Percentiles rank a stretch among this genome's conserved stretches.
These are phyloP conservation scores for Caenorhabditis becei DNA, from an alignment of 2,888 invertebrate genomes.

Conservation along the genomic window DNA sequence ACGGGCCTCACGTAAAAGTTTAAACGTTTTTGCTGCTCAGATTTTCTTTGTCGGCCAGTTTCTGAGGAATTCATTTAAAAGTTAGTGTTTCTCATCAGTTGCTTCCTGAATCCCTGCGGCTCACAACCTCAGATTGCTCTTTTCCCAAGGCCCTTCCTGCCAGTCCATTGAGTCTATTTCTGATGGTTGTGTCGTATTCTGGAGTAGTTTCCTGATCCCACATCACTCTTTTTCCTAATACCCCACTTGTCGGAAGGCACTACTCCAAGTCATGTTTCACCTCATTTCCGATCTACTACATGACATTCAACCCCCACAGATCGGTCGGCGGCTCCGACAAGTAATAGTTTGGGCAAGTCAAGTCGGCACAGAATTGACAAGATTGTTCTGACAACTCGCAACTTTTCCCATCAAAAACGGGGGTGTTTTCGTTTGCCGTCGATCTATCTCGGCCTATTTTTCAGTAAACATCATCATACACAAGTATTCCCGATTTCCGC, in stretches of 20 bases:
- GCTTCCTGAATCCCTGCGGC: no score
- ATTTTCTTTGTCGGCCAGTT: no score
- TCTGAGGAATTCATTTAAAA: no score
- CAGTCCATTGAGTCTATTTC: neutral
- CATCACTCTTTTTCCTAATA: slow-evolving; percentile 54
- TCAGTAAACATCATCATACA: slow-evolving; percentile 36
- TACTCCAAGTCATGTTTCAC: slow-evolving; percentile 36
- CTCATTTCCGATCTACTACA: slow-evolving; percentile 36
- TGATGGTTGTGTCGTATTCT: slow-evolving; percentile 35
- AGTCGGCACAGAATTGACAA: slow-evolving; percentile 23
- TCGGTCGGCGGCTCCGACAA: neutral
- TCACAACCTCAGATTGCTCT: no score
- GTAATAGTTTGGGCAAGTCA: slow-evolving; percentile 12
- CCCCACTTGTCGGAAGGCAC: slow-evolving; percentile 47
- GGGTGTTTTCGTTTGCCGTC: slow-evolving; percentile 30
- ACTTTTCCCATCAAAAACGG: slow-evolving; percentile 38
- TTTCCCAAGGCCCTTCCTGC: neutral
- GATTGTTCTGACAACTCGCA: slow-evolving; percentile 40
- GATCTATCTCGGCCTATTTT: slow-evolving; percentile 18
- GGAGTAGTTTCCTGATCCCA: slow-evolving; percentile 34
- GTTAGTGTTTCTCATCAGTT: no score
- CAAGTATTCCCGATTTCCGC: slow-evolving; percentile 35
- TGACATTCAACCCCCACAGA: slow-evolving; percentile 5
- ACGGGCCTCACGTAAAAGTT: no score
- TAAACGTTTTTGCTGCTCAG: no score